Evolutionary conservation across 2,888 invertebrate species (phyloP), one percentile per base, ranked within the genome.

Genomic region (Malthinus flaveolus): DNA sequence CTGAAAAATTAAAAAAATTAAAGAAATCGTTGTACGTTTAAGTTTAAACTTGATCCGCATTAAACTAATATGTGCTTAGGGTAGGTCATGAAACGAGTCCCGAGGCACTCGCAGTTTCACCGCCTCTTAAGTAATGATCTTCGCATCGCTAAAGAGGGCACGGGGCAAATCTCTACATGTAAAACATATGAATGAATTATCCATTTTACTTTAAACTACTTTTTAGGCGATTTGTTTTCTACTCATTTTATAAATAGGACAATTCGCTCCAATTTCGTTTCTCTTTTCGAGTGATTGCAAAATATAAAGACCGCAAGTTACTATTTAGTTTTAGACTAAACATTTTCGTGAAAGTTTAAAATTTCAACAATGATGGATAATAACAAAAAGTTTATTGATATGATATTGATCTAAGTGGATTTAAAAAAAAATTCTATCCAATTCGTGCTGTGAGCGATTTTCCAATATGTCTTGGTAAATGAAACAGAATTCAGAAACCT

Each of bases 51-150:
- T 53, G 57, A 64, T 71, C 70, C 71, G 70, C 71, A 75, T 75
- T 75, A 74, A 75, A 74, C 73, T 74, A 75, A 75, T 74, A 75
- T 74, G 73, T 69, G 70, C 68, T 72, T 73, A 66, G 66, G 71
- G 71, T 67, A 75, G 75, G 75, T 74, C 73, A 68, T 61, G 71
- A 68, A 66, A 64, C 64, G 65, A 66, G 64, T 67, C 72, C 70
- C 70, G 68, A 67, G 71, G 71, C 73, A 68, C 66, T 70, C 66
- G 61, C 68, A 67, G 67, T 66, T 69, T 69, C 73, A 70, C 66
- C 73, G 71, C 73, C 71, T 68, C 71, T 73, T 73, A 75, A 75
- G 73, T 75, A 75, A 75, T 75, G 74, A 75, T 72, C 73, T 56
- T 66, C 67, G 68, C 68, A 63, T 67, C 65, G 64, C 66, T 66